Evolutionary conservation across 2,797 vertebrate species (phyloP).

Genomic region (Arnoldichthys spilopterus): DNA sequence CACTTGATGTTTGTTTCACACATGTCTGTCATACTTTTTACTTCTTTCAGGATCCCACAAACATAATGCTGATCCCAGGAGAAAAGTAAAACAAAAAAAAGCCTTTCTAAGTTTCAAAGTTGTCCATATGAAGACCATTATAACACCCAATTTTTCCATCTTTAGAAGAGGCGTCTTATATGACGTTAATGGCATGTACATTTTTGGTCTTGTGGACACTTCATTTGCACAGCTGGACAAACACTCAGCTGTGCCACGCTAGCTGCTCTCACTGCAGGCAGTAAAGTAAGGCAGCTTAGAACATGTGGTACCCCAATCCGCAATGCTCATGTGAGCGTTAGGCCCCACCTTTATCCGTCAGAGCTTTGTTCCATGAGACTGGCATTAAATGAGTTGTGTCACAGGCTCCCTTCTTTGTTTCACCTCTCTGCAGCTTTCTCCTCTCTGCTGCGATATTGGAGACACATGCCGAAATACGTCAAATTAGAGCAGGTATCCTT

Average conservation of each 20-base stretch:
- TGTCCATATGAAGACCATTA: conserved; percentile 40
- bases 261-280: conserved; percentile 24
- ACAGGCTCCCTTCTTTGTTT: conserved; percentile 19
- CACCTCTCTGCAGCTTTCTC: conserved; percentile 25
- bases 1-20: conserved; percentile 1
- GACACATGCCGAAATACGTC: conserved; percentile 58
- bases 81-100: background rate
- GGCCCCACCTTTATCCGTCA: conserved; percentile 19
- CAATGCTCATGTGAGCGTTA: background rate
- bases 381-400: conserved; percentile 53
- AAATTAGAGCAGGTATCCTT: conserved; percentile 49
- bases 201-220: conserved; percentile 29
- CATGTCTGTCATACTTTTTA: background rate
- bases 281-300: conserved; percentile 10
- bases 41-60: background rate
- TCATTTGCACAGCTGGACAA: conserved; percentile 46
- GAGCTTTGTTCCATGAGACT: conserved; percentile 46
- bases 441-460: conserved; percentile 46
- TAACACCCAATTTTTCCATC: conserved; percentile 13
- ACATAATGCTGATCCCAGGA: background rate
- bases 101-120: background rate
- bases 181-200: conserved; percentile 24
- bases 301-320: background rate
- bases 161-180: conserved; percentile 15
- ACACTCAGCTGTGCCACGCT: conserved; percentile 23